These are phyloP conservation scores for Andrena dorsata DNA, from an alignment of 2,888 invertebrate genomes.

Conservation along the genomic window DNA sequence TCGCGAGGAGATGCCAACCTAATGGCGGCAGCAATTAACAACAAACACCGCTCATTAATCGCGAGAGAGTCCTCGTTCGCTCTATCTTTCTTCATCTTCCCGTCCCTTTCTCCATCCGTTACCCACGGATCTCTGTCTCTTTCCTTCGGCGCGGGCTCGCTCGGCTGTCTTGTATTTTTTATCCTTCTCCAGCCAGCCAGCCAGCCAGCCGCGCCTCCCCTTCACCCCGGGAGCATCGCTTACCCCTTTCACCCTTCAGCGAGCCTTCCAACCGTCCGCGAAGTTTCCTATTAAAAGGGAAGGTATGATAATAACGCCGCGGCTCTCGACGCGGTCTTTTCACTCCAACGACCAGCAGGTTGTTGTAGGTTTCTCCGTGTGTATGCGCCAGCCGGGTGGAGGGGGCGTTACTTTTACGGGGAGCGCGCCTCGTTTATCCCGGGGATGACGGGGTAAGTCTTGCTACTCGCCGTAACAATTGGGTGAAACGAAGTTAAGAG, in stretches of 20 bases:
- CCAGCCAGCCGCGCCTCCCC: slow-evolving; percentile 39
- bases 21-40: slow-evolving; percentile 85
- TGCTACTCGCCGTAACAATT: slow-evolving; percentile 51
- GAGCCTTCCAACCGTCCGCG: slow-evolving; percentile 65
- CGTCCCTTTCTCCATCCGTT: slow-evolving; percentile 53
- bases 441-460: slow-evolving; percentile 45
- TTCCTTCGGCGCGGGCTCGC: slow-evolving; percentile 13
- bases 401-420: slow-evolving; percentile 19
- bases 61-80: slow-evolving; percentile 76
- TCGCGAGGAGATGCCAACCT: slow-evolving; percentile 82
- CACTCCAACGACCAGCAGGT: slow-evolving; percentile 68
- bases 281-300: slow-evolving; percentile 74
- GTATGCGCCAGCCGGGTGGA: not conserved
- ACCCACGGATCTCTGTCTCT: slow-evolving; percentile 42
- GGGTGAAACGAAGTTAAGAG: slow-evolving; percentile 47
- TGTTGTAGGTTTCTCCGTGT: slow-evolving; percentile 36
- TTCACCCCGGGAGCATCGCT: slow-evolving; percentile 63
- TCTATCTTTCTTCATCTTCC: slow-evolving; percentile 53
- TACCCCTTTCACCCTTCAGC: slow-evolving; percentile 71
- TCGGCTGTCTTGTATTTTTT: slow-evolving; percentile 45
- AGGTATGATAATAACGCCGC: slow-evolving; percentile 71
- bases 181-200: slow-evolving; percentile 51
- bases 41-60: slow-evolving; percentile 85
- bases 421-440: slow-evolving; percentile 60
- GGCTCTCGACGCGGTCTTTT: slow-evolving; percentile 71